Conservation (phyloP, 1,140 invertebrate species). For the Microvelia longipes region DNA sequence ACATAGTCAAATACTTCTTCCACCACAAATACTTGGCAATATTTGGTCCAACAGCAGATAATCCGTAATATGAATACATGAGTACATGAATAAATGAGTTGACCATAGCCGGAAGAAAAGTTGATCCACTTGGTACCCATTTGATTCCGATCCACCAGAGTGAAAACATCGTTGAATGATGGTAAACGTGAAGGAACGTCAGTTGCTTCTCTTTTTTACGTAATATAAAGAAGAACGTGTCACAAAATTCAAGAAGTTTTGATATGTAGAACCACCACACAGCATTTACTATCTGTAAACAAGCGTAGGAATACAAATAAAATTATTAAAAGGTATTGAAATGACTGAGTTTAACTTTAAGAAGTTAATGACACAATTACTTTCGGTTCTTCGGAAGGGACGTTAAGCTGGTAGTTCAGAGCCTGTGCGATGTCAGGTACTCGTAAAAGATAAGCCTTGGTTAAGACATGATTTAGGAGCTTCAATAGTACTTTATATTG, state of each 20-base stretch:
- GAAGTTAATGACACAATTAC: too few species aligned
- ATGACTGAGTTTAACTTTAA: too few species aligned
- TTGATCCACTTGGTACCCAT: slow-evolving; percentile 88
- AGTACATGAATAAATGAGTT: slow-evolving; percentile 78
- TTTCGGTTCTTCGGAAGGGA: too few species aligned
- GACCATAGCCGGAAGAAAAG: slow-evolving; percentile 71
- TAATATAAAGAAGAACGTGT: slow-evolving; percentile 82
- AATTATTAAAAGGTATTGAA: too few species aligned
- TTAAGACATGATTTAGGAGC: too few species aligned
- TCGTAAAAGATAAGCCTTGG: too few species aligned
- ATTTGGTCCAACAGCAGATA: slow-evolving; percentile 63
- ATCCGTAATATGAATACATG: slow-evolving; percentile 85
- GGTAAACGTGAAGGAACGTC: slow-evolving; percentile 80
- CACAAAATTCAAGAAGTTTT: slow-evolving; percentile 82
- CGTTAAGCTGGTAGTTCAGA: too few species aligned
- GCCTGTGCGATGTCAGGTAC: too few species aligned
- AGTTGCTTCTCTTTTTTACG: slow-evolving; percentile 75
- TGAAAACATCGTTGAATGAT: slow-evolving; percentile 81
- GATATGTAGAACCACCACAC: slow-evolving; percentile 97
- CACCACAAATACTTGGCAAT: slow-evolving; percentile 76
- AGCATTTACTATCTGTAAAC: slow-evolving; percentile 68
- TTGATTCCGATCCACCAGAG: slow-evolving; percentile 94
- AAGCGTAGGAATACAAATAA: too few species aligned
- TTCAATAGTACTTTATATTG: too few species aligned
- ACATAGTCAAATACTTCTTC: slow-evolving; percentile 83